These are phyloP conservation scores for Suncus etruscus DNA, from an alignment of 2,113 vertebrate species.

Conservation along the genomic window DNA sequence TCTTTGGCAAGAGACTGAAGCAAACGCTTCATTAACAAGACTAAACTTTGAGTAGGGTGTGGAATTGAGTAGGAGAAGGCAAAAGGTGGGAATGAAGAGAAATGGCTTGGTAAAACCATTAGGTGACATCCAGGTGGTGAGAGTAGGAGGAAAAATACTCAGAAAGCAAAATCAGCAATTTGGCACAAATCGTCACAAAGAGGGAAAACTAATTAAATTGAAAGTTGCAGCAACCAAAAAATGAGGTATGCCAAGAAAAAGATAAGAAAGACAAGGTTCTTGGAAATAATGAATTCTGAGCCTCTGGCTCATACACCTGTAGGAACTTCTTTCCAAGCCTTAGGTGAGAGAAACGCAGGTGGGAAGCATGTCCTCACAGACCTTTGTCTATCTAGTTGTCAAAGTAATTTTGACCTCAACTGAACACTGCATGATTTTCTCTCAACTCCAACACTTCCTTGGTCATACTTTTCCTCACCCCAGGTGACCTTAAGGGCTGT, in stretches of 20 bases:
- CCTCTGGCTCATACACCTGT: background rate
- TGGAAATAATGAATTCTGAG: background rate
- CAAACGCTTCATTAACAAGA: background rate
- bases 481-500: background rate
- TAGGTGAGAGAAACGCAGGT: fast-evolving
- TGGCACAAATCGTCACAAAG: background rate
- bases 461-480: background rate
- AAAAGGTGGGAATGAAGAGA: background rate
- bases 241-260: background rate
- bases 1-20: background rate
- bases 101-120: background rate
- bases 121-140: too few relatives aligned
- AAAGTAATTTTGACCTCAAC: background rate
- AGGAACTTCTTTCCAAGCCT: background rate
- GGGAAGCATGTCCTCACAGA: background rate
- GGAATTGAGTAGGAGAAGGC: background rate
- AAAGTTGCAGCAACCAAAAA: background rate
- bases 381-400: background rate
- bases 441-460: background rate
- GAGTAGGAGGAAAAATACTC: background rate
- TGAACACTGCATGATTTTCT: background rate
- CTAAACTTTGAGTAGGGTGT: background rate
- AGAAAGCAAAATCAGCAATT: background rate
- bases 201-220: background rate
- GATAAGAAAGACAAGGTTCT: background rate